Evolutionary conservation across 1,140 invertebrate genomes (phyloP).

Genomic region (Heliconius himera): DNA sequence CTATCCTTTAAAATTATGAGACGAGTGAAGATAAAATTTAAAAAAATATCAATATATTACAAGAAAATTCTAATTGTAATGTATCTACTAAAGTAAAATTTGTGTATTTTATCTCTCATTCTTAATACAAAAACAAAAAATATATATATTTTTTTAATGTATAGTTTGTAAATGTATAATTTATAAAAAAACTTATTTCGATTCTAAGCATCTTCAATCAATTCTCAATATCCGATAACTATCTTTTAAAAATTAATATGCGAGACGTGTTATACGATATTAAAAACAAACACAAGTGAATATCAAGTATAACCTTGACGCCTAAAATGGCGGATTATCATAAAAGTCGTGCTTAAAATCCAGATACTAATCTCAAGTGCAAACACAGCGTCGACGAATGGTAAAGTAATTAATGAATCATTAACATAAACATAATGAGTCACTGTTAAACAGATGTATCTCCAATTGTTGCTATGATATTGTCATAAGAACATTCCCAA

Average conservation of each 20-base stretch:
- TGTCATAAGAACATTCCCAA: conserved; percentile 42
- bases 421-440: conserved; percentile 46
- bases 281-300: background rate
- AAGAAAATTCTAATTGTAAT: too few relatives aligned
- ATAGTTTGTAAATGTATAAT: too few relatives aligned
- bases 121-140: too few relatives aligned
- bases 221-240: background rate
- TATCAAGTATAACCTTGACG: background rate
- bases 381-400: conserved; percentile 28
- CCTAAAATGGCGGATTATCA: conserved; percentile 1
- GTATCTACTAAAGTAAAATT: too few relatives aligned
- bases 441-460: conserved; percentile 47
- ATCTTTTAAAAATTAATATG: background rate
- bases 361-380: conserved; percentile 29
- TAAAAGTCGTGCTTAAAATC: conserved; percentile 8
- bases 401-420: conserved; percentile 42
- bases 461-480: conserved; percentile 34
- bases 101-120: too few relatives aligned
- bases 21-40: too few relatives aligned
- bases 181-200: background rate
- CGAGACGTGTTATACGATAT: background rate
- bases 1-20: too few relatives aligned
- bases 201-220: background rate
- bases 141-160: too few relatives aligned
- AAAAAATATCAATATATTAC: too few relatives aligned